These are phyloP conservation scores for Antedon mediterranea DNA, from an alignment of 53 echinoderm and acorn worm genomes.

Conservation along the genomic window DNA sequence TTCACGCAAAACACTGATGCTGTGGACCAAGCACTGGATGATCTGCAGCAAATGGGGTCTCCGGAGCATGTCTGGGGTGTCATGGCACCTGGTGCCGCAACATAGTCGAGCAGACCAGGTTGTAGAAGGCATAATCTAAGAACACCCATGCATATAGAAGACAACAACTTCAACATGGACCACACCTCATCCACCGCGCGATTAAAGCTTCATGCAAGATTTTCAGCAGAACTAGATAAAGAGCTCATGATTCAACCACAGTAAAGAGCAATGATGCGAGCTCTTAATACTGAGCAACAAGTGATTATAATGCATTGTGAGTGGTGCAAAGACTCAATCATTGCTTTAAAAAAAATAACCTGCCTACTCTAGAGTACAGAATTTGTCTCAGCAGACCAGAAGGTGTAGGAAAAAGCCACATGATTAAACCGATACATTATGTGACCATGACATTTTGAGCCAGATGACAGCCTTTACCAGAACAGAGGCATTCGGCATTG, in stretches of 20 bases:
- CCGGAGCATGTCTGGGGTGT: no score
- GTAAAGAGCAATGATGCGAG: slow-evolving; percentile 18
- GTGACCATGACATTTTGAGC: slow-evolving; percentile 21
- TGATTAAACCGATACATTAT: slow-evolving; percentile 9
- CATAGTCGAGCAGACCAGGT: no score
- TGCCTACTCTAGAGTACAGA: slow-evolving; percentile 14
- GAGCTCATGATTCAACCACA: slow-evolving; percentile 10
- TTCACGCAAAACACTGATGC: no score
- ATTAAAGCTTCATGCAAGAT: slow-evolving; percentile 22
- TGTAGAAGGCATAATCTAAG: no score
- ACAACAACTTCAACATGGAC: no score
- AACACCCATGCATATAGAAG: no score
- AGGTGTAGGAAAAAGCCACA: slow-evolving; percentile 33
- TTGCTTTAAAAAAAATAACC: slow-evolving; percentile 16
- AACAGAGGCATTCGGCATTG: no score
- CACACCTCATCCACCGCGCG: not conserved
- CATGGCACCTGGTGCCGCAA: no score
- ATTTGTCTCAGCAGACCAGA: slow-evolving; percentile 26
- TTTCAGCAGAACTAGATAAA: slow-evolving; percentile 15
- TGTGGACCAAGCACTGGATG: no score
- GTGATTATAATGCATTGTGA: slow-evolving; percentile 27
- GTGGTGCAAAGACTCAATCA: slow-evolving; percentile 18
- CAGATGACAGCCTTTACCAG: slow-evolving; percentile 6
- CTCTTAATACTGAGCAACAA: slow-evolving; percentile 28
- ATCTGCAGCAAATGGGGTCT: no score